phyloP scores from a whole-genome alignment of 2,797 vertebrate genomes.

The Bucorvus abyssinicus region DNA sequence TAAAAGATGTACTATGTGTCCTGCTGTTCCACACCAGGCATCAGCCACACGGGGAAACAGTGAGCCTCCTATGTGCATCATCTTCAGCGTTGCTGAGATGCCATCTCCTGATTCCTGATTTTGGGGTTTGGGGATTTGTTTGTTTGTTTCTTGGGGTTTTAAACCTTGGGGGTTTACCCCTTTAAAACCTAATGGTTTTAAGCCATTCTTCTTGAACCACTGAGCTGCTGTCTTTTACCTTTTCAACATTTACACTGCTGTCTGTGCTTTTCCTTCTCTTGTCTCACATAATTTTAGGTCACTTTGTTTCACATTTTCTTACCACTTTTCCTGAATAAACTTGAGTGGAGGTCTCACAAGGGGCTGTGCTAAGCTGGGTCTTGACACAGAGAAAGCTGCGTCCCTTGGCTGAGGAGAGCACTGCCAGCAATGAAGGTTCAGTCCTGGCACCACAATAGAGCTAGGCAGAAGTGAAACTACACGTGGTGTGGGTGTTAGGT shows the following conservation, averaged over 20 bases:
- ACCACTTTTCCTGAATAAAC: neutral
- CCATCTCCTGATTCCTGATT: neutral
- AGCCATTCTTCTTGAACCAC: neutral
- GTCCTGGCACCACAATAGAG: neutral
- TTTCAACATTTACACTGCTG: neutral
- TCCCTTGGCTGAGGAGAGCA: neutral
- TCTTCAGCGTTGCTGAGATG: neutral
- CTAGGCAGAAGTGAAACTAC: neutral
- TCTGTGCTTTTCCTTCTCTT: neutral
- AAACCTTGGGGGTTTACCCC: neutral
- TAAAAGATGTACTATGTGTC: neutral
- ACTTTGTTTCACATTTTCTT: neutral
- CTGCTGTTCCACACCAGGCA: neutral
- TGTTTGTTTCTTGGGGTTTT: neutral
- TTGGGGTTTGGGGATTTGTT: neutral
- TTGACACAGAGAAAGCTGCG: neutral
- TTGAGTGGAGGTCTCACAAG: accelerated
- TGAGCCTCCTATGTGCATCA: neutral
- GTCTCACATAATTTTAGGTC: neutral
- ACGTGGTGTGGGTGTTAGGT: neutral
- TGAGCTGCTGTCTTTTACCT: neutral
- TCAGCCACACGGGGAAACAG: accelerated
- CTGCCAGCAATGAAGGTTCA: neutral
- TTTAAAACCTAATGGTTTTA: neutral
- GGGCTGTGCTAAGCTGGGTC: neutral